These are phyloP conservation scores for Agrypnus murinus DNA, from an alignment of 2,888 invertebrate genomes.

Conservation along the genomic window DNA sequence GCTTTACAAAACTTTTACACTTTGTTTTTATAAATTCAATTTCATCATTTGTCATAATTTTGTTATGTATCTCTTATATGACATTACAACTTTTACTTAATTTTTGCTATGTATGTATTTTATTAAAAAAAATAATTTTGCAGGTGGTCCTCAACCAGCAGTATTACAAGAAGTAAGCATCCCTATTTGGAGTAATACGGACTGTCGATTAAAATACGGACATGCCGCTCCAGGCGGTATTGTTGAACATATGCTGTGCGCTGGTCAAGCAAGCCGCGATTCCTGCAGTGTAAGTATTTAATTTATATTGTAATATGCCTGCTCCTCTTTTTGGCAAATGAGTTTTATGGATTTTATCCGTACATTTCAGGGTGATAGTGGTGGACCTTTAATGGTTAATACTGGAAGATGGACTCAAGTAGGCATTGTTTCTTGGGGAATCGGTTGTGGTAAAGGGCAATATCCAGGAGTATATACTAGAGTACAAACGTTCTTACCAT, in stretches of 20 bases:
- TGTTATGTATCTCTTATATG: no score
- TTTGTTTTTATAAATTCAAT: no score
- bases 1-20: no score
- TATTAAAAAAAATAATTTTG: no score
- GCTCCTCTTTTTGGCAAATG: no score
- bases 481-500: conserved; percentile 86
- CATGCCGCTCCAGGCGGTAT: conserved; percentile 92
- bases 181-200: conserved; percentile 86
- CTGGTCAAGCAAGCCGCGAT: conserved; percentile 88
- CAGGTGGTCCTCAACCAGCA: conserved; percentile 88
- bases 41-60: no score
- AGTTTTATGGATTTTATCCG: conserved; percentile 6
- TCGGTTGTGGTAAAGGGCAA: conserved; percentile 93
- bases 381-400: conserved; percentile 89
- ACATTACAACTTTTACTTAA: no score
- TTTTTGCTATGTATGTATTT: no score
- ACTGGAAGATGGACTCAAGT: conserved; percentile 87
- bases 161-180: conserved; percentile 89
- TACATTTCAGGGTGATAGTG: conserved; percentile 86
- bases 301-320: background rate
- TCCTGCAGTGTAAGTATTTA: conserved; percentile 87
- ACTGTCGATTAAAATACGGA: conserved; percentile 88
- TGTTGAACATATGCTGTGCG: conserved; percentile 90
- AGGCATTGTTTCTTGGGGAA: conserved; percentile 93
- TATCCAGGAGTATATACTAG: conserved; percentile 94